Base-by-base conservation (phyloP, 2,888 invertebrate species). In the Caenorhabditis doughertyi region DNA sequence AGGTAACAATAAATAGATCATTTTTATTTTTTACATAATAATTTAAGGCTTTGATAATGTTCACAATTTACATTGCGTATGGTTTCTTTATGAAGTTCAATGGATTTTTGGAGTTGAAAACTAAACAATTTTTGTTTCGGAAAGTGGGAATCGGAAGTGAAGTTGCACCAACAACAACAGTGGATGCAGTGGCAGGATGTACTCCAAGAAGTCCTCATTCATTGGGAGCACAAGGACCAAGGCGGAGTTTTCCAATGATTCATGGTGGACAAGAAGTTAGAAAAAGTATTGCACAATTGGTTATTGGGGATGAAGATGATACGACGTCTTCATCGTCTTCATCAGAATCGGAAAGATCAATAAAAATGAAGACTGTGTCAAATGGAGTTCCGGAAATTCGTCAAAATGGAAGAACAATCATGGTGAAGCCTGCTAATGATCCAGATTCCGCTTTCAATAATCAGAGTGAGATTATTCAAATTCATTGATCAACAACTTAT, bases 1-100 rank as follows among this genome's bases (percentile, higher is more conserved):
- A 90, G 81, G 85, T 85, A 55, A 44, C 23, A 32, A 39, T 18
- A 5, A 29, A 21, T 23, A 1, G 16, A 39, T 58, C 5, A 47
- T 21, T 21, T 5, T 7, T 3, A 39, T 32, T 13, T 13, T 47
- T 47, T 81, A 51, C 73, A 85, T n/a, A n/a, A n/a, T n/a, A n/a
- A n/a, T n/a, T n/a, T n/a, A n/a, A n/a, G 85, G 89, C 90, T 0
- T 64, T 87, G 2, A 76, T 83, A 2, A 83, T 91, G 85, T 87
- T 91, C 42, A 18, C 76, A 23, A 86, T 91, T 49, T 91, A 91
- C 82, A 77, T 91, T 9, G 32, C 81, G 16, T 91, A 91, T 80
- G 89, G 89, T 4, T 67, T 89, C 18, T 89, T 91, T 64, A 91
- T 91, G 91, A 91, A 91, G 64, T 89, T 85, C 79, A 91, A 91